Evolutionary conservation across 2,797 vertebrate species (phyloP).

Genomic region (Podarcis lilfordi): DNA sequence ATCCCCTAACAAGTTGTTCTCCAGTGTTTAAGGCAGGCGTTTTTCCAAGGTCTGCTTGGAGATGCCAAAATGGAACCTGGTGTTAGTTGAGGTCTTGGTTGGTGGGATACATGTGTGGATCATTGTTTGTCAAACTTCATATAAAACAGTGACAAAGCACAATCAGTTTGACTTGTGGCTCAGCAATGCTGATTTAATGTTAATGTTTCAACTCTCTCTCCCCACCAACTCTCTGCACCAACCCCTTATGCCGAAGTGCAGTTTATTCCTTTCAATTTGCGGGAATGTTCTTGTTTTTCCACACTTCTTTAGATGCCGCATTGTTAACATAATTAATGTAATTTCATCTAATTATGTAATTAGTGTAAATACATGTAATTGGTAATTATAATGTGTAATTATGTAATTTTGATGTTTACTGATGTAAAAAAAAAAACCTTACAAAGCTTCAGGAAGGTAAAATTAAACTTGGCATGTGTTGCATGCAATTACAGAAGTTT

Average conservation of each 20-base stretch:
- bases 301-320: constrained; percentile 43
- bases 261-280: constrained; percentile 31
- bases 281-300: constrained; percentile 60
- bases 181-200: not conserved
- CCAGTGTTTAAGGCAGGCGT: too few species aligned
- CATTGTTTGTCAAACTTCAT: constrained; percentile 5
- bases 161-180: constrained; percentile 12
- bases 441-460: constrained; percentile 46
- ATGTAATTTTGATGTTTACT: constrained; percentile 68
- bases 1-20: too few species aligned
- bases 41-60: too few species aligned
- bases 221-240: not conserved
- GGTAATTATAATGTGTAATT: constrained; percentile 67
- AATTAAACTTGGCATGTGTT: constrained; percentile 51
- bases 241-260: constrained; percentile 30
- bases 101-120: not conserved
- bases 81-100: not conserved
- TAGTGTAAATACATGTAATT: constrained; percentile 68
- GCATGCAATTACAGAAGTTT: constrained; percentile 51
- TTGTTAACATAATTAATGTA: constrained; percentile 74
- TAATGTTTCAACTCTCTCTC: constrained; percentile 34
- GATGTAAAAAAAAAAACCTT: constrained; percentile 48
- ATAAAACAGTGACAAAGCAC: not conserved
- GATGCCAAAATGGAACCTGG: too few species aligned
- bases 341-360: constrained; percentile 74